These are phyloP conservation scores for Sitta carolinensis DNA, from an alignment of 2,797 vertebrate species.

Conservation along the genomic window DNA sequence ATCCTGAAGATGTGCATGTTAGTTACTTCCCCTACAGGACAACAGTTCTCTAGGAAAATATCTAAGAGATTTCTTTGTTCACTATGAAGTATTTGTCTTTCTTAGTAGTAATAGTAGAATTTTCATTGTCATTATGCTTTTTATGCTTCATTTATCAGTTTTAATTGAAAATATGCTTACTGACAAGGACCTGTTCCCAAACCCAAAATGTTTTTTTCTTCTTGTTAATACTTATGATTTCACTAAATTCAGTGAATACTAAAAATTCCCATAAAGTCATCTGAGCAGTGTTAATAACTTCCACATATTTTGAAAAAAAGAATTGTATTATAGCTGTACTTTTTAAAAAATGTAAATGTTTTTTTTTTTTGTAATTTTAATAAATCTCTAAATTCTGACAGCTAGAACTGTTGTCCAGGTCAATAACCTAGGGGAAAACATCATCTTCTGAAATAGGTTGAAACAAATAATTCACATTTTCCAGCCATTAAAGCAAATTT, in stretches of 20 bases:
- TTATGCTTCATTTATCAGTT: background rate
- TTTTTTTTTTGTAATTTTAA: background rate
- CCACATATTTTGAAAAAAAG: background rate
- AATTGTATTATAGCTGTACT: background rate
- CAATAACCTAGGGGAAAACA: background rate
- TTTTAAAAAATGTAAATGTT: background rate
- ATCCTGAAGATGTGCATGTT: background rate
- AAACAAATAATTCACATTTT: background rate
- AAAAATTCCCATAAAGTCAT: background rate
- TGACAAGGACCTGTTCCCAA: background rate
- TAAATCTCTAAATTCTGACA: background rate
- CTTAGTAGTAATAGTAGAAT: background rate
- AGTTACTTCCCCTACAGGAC: background rate
- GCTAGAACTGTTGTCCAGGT: background rate
- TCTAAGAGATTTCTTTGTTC: background rate
- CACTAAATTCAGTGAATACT: background rate
- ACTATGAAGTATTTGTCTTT: background rate
- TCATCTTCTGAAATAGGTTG: background rate
- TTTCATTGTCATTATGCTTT: background rate
- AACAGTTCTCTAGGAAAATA: background rate
- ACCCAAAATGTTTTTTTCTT: background rate
- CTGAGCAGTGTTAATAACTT: background rate
- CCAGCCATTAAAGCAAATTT: background rate
- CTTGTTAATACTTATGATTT: background rate
- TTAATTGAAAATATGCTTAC: background rate